phyloP scores from a whole-genome alignment of 2,113 vertebrate species.

The Pituophis catenifer region DNA sequence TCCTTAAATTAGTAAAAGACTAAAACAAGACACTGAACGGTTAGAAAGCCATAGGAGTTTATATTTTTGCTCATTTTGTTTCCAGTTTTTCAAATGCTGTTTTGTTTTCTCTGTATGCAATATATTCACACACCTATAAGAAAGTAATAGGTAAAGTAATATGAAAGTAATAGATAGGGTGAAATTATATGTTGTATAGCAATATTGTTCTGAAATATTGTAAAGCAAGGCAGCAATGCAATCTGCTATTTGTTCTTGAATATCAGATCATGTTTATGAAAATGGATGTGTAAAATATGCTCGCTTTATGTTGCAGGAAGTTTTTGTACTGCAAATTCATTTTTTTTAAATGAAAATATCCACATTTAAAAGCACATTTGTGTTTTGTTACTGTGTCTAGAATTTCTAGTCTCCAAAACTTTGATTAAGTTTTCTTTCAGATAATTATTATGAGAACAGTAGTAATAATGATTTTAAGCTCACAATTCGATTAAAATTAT shows the following conservation, averaged over 20 bases:
- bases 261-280: not conserved
- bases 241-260: not conserved
- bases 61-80: not conserved
- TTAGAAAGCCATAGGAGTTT: not conserved
- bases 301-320: not conserved
- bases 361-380: not conserved
- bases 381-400: not conserved
- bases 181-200: not conserved
- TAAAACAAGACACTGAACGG: not conserved
- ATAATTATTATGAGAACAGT: not conserved
- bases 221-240: not conserved
- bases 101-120: not conserved
- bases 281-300: not conserved
- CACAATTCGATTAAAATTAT: not conserved
- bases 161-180: not conserved
- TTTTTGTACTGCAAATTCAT: not conserved
- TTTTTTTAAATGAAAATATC: not conserved
- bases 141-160: not conserved
- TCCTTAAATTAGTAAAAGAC: not conserved
- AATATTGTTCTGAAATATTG: not conserved
- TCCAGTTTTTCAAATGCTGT: not conserved
- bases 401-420: not conserved
- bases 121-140: not conserved
- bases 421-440: not conserved
- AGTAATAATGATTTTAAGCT: not conserved